Evolutionary conservation across 1,140 invertebrate genomes (phyloP), one percentile per base, ranked within the genome.

Genomic region (Lordiphosa collinella): DNA sequence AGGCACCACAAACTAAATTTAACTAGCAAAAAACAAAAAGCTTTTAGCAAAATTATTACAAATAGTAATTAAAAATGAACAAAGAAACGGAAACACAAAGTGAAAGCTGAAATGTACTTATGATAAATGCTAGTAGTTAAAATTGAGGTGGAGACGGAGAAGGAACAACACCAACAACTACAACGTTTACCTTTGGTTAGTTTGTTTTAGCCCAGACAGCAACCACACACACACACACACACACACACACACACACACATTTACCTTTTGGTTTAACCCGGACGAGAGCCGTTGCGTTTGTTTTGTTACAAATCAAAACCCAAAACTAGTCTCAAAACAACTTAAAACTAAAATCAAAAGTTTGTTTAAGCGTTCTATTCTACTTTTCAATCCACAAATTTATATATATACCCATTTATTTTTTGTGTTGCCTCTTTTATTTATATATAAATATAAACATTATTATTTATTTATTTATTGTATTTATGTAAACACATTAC

Each of bases 401-500:
- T 53, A 31, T 22, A 34, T 43, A 22, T 25, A 47, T 49, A 13
- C 18, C 13, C 40, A 40, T 51, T 32, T 51, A 34, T 34, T 57
- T 79, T 74, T 76, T 84, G 18, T 84, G 71, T 82, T 82, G 78
- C 72, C 67, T 69, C 72, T 61, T 84, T 76, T 55, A 80, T 80
- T 14, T 34, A 48, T 34, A 48, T 49, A 65, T 53, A 46, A 41
- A 47, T 52, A 47, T 66, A 47, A 11, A 49, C 66, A 57, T 49
- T 66, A 53, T 84, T 78, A 82, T 68, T 79, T 71, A 76, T 76
- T 80, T 79, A 79, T 79, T 79, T 82, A 84, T 84, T 84, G 71
- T 80, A 80, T 80, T 82, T 82, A 82, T 80, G 71, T 82, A 80
- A 76, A 49, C 31, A 60, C 36, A 38, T 10, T 43, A 59, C 53